phyloP scores from a whole-genome alignment of 2,113 vertebrate genomes.

The Thamnaconus septentrionalis region DNA sequence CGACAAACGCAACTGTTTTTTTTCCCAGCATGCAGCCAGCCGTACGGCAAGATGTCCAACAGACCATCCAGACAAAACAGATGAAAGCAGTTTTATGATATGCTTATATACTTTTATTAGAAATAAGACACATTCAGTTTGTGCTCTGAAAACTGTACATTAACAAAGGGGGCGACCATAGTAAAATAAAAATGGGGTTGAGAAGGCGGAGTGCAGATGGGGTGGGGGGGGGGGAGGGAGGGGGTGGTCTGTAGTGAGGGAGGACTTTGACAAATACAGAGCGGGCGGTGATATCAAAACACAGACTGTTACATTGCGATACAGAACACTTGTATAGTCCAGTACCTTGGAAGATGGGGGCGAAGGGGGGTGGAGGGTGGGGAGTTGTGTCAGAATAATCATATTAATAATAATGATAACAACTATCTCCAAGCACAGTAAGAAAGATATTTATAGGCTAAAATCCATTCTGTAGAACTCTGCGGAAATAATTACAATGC shows the following conservation, averaged over 20 bases:
- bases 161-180: constrained; percentile 74
- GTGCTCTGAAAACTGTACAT: constrained; percentile 97
- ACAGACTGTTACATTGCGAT: constrained; percentile 84
- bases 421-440: constrained; percentile 87
- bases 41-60: background rate
- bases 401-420: constrained; percentile 74
- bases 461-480: constrained; percentile 90
- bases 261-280: constrained; percentile 53
- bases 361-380: constrained; percentile 10
- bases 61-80: background rate
- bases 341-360: constrained; percentile 65
- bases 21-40: background rate
- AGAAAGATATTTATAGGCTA: constrained; percentile 89
- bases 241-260: constrained; percentile 8
- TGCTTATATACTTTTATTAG: constrained; percentile 87
- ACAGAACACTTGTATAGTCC: constrained; percentile 83
- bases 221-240: constrained; percentile 32
- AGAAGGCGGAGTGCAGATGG: constrained; percentile 13
- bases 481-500: constrained; percentile 88
- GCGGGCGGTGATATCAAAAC: constrained; percentile 83
- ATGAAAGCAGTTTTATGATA: background rate
- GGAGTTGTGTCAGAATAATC: constrained; percentile 53
- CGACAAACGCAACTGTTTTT: no score
- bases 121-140: constrained; percentile 96
- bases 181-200: constrained; percentile 70